Percentiles rank a stretch among this genome's conserved stretches.
Conservation (phyloP, 2,888 invertebrate species). For the Pandemis cinnamomeana region DNA sequence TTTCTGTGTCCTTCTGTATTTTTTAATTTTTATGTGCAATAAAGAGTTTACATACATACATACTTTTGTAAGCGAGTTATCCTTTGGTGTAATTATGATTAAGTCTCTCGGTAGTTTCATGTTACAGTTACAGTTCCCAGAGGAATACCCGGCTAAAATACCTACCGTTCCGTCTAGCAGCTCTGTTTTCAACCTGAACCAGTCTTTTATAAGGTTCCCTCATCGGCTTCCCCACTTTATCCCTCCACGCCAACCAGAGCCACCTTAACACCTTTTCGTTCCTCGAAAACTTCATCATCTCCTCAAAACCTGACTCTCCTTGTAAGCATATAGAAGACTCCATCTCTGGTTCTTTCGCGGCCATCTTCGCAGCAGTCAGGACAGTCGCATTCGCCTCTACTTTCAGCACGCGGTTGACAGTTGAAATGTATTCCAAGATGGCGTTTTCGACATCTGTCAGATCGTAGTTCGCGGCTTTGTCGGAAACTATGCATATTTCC, state of each 20-base stretch:
- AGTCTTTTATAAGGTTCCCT: slow-evolving; percentile 81
- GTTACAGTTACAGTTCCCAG: no score
- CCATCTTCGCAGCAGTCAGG: slow-evolving; percentile 46
- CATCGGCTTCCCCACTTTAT: slow-evolving; percentile 84
- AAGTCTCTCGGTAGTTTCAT: no score
- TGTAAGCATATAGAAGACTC: slow-evolving; percentile 75
- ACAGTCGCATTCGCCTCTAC: slow-evolving; percentile 44
- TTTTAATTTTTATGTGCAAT: no score
- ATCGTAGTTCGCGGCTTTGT: slow-evolving; percentile 47
- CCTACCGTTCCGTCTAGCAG: slow-evolving; percentile 86
- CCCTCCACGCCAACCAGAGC: slow-evolving; percentile 88
- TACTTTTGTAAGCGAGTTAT: no score
- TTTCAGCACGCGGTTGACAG: slow-evolving; percentile 48
- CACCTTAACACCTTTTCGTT: slow-evolving; percentile 81
- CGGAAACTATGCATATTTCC: slow-evolving; percentile 79
- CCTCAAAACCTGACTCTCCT: slow-evolving; percentile 86
- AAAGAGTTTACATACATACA: no score
- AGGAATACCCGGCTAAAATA: background rate
- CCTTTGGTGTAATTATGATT: no score
- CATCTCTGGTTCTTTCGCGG: slow-evolving; percentile 10
- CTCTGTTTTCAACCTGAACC: slow-evolving; percentile 85
- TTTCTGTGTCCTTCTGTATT: no score
- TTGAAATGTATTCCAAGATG: slow-evolving; percentile 60
- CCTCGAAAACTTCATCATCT: slow-evolving; percentile 80
- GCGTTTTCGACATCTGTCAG: slow-evolving; percentile 59